Conservation (phyloP, 2,888 invertebrate species). For the Hypolimnas misippus region DNA sequence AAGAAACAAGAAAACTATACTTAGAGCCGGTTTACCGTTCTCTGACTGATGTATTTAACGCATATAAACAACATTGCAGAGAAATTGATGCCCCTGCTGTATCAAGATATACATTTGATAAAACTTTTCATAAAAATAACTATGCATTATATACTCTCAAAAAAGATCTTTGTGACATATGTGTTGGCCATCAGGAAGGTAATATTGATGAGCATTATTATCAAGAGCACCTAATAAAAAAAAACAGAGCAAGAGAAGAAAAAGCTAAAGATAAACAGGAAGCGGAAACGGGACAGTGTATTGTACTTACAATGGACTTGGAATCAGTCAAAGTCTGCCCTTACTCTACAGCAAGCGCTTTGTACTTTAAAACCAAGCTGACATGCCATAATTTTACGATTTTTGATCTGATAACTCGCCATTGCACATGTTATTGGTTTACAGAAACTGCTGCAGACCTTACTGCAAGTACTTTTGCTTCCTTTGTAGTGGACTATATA, state of each 20-base stretch:
- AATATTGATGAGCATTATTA: constrained; percentile 24
- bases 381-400: constrained; percentile 26
- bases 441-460: constrained; percentile 38
- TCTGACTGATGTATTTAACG: constrained; percentile 3
- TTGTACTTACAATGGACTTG: constrained; percentile 35
- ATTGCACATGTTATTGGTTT: constrained; percentile 10
- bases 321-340: constrained; percentile 34
- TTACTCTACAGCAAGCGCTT: constrained; percentile 20
- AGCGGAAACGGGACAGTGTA: constrained; percentile 21
- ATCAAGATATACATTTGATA: constrained; percentile 11
- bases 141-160: constrained; percentile 5
- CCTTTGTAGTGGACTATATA: constrained; percentile 40
- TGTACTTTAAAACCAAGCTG: constrained; percentile 40
- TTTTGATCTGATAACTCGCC: neutral
- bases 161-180: constrained; percentile 14
- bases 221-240: constrained; percentile 24
- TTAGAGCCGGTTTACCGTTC: constrained; percentile 10
- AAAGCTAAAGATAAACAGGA: constrained; percentile 28
- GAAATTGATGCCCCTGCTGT: constrained; percentile 5
- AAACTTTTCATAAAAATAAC: constrained; percentile 1
- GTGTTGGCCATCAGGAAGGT: constrained; percentile 18
- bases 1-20: constrained; percentile 19
- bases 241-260: constrained; percentile 32
- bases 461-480: constrained; percentile 36
- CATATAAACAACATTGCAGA: constrained; percentile 10